Evolutionary conservation across 2,888 invertebrate genomes (phyloP), one percentile per base, ranked within the genome.

Genomic region (Coenonympha arcania): DNA sequence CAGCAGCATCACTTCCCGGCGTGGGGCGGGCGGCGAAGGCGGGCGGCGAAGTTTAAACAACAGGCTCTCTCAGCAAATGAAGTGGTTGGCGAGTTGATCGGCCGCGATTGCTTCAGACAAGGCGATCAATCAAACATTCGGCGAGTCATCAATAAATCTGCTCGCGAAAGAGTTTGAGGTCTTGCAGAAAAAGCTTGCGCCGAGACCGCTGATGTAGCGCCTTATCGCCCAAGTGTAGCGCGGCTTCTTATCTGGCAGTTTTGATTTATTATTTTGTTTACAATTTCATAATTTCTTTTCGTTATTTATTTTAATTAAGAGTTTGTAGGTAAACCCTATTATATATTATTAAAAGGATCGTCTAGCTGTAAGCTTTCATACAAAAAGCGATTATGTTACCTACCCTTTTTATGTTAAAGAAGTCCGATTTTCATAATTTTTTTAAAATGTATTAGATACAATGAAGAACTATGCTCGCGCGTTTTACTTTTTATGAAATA

Each of bases 71-170:
- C 71, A 66, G 66, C 65, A 77, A 78, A 82, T 81, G 78, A 81
- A 82, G 82, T 76, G 73, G 73, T 75, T 69, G 64, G 73, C 73
- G 77, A 79, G 73, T 81, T 82, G 77, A 81, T 80, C 74, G 75
- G 68, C 60, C 63, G 66, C 69, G 71, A 79, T 79, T 81, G 79
- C 74, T 75, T 69, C 52, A 74, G 82, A 79, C 76, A 68, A 61
- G 64, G 75, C 74, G 73, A 85, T 85, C 84, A 84, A 85, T 85
- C 84, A 85, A 83, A 82, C 81, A 81, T 82, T 65, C 74, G 75
- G 69, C 60, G 71, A 79, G 78, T 82, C 82, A 82, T 79, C 79
- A 80, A 80, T 80, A 81, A 81, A 80, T 79, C 76, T 71, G 62
- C 40, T 64, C 58, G 54, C 57, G 63, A 68, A 67, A 74, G 68